These are phyloP conservation scores for Hyles vespertilio DNA, from an alignment of 1,140 invertebrate genomes.

Conservation along the genomic window DNA sequence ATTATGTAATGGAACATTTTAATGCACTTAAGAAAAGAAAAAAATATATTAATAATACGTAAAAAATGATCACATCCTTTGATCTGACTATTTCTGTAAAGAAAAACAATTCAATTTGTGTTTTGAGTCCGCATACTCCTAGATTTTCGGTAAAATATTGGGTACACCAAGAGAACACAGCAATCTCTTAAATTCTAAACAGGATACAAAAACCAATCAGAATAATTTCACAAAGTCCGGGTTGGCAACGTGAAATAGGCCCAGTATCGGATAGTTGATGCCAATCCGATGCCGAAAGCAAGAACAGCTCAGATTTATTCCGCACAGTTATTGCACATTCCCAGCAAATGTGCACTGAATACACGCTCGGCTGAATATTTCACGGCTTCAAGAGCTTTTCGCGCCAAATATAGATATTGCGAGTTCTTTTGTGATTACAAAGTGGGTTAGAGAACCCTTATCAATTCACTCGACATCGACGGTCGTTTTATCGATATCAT, in stretches of 20 bases:
- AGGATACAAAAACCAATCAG: neutral
- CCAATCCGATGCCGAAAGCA: slow-evolving; percentile 26
- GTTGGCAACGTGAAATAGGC: neutral
- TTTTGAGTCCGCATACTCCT: too few relatives aligned
- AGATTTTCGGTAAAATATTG: too few relatives aligned
- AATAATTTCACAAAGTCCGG: neutral
- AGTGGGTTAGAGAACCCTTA: neutral
- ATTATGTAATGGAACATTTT: too few relatives aligned
- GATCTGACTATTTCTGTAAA: too few relatives aligned
- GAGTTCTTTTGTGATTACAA: slow-evolving; percentile 2
- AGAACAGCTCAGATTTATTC: slow-evolving; percentile 30
- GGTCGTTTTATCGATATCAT: too few relatives aligned
- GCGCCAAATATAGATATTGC: slow-evolving; percentile 14
- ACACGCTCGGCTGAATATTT: slow-evolving; percentile 20
- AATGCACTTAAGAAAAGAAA: too few relatives aligned
- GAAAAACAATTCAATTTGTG: too few relatives aligned
- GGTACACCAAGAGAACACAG: too few relatives aligned
- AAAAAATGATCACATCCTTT: too few relatives aligned
- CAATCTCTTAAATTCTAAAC: neutral
- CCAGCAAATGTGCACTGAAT: slow-evolving; percentile 30
- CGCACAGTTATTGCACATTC: slow-evolving; percentile 35
- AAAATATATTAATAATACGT: too few relatives aligned
- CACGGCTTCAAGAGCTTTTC: slow-evolving; percentile 13
- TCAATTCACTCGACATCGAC: too few relatives aligned
- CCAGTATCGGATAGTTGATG: slow-evolving; percentile 23